A percentile compares a stretch with the other conserved stretches of the same genome.
Conservation (phyloP, 2,113 vertebrate species). For the Nanger granti region DNA sequence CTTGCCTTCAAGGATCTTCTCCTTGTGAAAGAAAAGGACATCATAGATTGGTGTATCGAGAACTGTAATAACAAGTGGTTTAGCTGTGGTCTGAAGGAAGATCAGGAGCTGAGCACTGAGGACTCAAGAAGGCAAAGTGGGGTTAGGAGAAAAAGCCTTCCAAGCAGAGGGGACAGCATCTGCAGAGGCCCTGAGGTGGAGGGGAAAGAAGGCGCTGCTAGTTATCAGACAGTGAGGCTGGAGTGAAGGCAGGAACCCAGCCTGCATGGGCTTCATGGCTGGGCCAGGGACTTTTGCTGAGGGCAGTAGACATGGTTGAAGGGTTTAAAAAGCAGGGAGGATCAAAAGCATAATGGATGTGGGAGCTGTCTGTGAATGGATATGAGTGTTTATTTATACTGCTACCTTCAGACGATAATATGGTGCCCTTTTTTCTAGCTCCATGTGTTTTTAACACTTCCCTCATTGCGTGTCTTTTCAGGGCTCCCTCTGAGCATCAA, state of each 20-base stretch:
- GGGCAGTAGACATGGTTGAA: not conserved
- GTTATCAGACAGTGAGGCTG: not conserved
- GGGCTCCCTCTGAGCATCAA: slow-evolving; percentile 40
- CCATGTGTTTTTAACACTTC: not conserved
- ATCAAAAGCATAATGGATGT: not conserved
- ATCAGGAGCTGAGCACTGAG: not conserved
- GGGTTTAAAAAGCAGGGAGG: not conserved
- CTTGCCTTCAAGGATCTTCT: not conserved
- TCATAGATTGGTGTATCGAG: not conserved
- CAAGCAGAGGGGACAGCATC: not conserved
- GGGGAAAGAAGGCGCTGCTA: not conserved
- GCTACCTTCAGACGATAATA: not conserved
- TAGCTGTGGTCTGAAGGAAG: not conserved
- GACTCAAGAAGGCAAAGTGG: not conserved
- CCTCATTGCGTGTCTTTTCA: not conserved
- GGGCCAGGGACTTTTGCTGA: not conserved
- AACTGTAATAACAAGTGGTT: not conserved
- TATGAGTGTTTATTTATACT: not conserved
- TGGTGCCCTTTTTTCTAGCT: not conserved
- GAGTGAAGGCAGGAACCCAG: not conserved
- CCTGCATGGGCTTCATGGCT: not conserved
- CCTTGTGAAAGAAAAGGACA: not conserved
- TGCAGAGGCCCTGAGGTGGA: not conserved
- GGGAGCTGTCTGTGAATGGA: not conserved
- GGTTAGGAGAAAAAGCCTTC: not conserved